Evolutionary conservation across 2,888 invertebrate genomes (phyloP).

Genomic region (Euzetes globulus): DNA sequence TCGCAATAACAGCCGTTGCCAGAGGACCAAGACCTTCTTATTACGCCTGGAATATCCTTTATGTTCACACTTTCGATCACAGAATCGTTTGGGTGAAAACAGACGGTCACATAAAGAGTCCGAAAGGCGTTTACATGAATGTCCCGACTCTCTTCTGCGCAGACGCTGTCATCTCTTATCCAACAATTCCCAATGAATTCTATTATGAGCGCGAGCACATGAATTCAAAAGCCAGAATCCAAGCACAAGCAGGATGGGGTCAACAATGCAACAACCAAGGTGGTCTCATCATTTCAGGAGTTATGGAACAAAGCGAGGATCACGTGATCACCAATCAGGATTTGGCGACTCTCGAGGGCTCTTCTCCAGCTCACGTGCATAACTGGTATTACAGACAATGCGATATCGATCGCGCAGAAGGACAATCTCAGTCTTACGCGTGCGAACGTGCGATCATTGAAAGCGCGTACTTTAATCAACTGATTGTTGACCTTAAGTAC

Average conservation of each 20-base stretch:
- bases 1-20: constrained; percentile 29
- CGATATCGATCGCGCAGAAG: constrained; percentile 31
- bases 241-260: constrained; percentile 33
- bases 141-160: constrained; percentile 22
- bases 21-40: constrained; percentile 22
- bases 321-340: constrained; percentile 24
- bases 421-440: constrained; percentile 30
- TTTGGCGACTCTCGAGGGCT: constrained; percentile 3
- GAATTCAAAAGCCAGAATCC: constrained; percentile 29
- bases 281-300: constrained; percentile 23
- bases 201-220: constrained; percentile 25
- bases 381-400: constrained; percentile 38
- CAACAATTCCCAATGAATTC: constrained; percentile 22
- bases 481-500: constrained; percentile 32
- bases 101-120: constrained; percentile 23
- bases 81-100: constrained; percentile 30
- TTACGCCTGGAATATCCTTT: constrained; percentile 28
- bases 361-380: background rate
- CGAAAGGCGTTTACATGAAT: background rate
- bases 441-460: constrained; percentile 39
- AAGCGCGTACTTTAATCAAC: constrained; percentile 37
- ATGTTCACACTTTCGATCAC: constrained; percentile 31
- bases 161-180: constrained; percentile 26
- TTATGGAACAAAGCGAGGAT: constrained; percentile 32
- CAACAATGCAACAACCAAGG: constrained; percentile 24